Evolutionary conservation across 2,888 invertebrate species (phyloP).

Genomic region (Spilosoma lubricipeda): DNA sequence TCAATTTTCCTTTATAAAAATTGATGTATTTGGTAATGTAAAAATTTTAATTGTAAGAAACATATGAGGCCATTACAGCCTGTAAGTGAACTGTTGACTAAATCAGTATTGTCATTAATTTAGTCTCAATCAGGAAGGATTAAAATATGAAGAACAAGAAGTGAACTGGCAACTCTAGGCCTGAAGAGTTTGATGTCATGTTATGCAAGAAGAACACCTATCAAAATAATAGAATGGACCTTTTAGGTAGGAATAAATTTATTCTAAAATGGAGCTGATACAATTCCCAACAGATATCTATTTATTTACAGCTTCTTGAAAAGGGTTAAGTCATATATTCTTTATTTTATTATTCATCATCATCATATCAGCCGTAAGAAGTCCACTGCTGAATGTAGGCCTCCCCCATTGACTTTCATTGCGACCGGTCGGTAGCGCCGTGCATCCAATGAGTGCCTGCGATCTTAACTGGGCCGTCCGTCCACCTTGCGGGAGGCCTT

Average conservation of each 20-base stretch:
- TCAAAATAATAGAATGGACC: not conserved
- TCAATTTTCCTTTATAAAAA: not conserved
- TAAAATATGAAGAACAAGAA: not conserved
- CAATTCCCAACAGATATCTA: not conserved
- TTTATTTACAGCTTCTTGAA: not conserved
- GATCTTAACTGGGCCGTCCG: no score
- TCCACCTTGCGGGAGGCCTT: no score
- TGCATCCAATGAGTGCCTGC: no score
- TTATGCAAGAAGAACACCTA: not conserved
- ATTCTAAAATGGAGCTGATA: not conserved
- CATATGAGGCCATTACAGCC: no score
- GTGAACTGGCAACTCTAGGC: not conserved
- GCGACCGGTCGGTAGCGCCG: no score
- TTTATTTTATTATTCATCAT: no score
- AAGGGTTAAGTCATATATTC: no score
- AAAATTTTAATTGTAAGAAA: no score
- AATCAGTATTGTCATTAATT: not conserved
- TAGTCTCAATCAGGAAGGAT: not conserved
- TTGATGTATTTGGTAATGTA: not conserved
- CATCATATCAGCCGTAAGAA: no score
- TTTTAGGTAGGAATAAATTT: not conserved
- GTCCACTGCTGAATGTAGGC: no score
- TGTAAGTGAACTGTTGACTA: not conserved
- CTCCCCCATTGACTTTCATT: no score
- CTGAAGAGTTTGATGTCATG: not conserved